These are phyloP conservation scores for Copidosoma floridanum DNA, from an alignment of 1,140 invertebrate species.

Conservation along the genomic window DNA sequence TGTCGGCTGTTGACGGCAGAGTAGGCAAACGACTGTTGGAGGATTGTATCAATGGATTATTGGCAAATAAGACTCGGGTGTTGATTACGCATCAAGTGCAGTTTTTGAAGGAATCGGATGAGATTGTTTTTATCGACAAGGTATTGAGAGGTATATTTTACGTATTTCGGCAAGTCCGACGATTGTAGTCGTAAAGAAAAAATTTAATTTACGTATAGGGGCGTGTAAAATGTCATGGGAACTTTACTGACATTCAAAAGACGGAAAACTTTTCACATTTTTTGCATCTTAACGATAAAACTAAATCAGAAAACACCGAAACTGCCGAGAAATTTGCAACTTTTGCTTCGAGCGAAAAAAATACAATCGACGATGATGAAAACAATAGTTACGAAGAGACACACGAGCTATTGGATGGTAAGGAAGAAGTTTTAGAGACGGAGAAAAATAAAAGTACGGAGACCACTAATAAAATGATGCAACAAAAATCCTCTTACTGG, in stretches of 20 bases:
- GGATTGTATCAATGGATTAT: conserved; percentile 64
- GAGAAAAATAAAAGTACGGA: not conserved
- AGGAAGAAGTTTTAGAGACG: not conserved
- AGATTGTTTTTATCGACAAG: conserved; percentile 65
- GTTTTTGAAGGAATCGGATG: conserved; percentile 69
- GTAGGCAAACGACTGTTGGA: conserved; percentile 78
- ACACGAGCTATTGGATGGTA: not conserved
- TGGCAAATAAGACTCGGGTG: conserved; percentile 69
- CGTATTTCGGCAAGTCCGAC: conserved; percentile 62
- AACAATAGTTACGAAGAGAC: not conserved
- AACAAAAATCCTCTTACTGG: conserved; percentile 4
- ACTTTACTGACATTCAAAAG: not conserved
- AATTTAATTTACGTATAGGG: conserved; percentile 4
- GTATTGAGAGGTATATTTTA: too few species aligned
- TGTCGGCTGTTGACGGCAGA: conserved; percentile 74
- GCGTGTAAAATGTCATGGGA: not conserved
- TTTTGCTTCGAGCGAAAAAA: too few species aligned
- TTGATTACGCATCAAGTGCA: conserved; percentile 83
- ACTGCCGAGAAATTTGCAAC: too few species aligned
- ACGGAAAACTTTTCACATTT: not conserved
- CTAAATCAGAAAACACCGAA: not conserved
- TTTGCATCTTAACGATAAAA: not conserved
- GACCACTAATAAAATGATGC: not conserved
- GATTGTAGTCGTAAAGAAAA: conserved; percentile 60
- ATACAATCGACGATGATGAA: not conserved